Conservation (phyloP, 2,888 invertebrate species). For the Cactoblastis cactorum region DNA sequence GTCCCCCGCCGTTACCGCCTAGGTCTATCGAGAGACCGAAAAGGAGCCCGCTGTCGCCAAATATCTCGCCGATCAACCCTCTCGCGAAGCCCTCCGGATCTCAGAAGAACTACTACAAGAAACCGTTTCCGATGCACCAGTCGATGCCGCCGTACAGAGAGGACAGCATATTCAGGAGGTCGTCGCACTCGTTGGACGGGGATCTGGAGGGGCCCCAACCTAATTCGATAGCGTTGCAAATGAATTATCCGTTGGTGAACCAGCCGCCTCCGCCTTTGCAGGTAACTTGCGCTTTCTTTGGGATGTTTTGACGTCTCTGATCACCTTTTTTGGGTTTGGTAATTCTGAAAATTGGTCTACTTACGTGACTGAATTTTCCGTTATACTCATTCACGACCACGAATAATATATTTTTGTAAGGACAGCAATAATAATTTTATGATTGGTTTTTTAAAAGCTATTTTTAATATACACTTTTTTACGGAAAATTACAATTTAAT, state of each 20-base stretch:
- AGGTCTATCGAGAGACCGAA: constrained; percentile 52
- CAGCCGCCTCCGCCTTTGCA: constrained; percentile 71
- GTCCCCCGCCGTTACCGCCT: constrained; percentile 62
- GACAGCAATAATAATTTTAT: too few relatives aligned
- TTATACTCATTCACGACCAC: too few relatives aligned
- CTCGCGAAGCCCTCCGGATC: constrained; percentile 39
- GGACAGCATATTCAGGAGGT: constrained; percentile 43
- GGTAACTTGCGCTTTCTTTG: constrained; percentile 35
- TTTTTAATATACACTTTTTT: too few relatives aligned
- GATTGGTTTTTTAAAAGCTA: too few relatives aligned
- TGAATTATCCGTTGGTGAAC: constrained; percentile 82
- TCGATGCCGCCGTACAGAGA: constrained; percentile 51
- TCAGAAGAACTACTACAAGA: constrained; percentile 40
- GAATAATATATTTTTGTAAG: too few relatives aligned
- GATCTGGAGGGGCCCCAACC: constrained; percentile 66
- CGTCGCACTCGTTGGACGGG: constrained; percentile 64
- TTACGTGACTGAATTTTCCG: too few relatives aligned
- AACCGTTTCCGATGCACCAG: constrained; percentile 48
- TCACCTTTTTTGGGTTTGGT: too few relatives aligned
- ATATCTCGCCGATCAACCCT: constrained; percentile 36
- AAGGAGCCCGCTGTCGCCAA: constrained; percentile 40
- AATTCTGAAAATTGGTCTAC: too few relatives aligned
- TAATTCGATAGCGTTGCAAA: constrained; percentile 82
- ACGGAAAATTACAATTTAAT: too few relatives aligned
- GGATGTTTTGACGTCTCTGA: not conserved